phyloP scores from a whole-genome alignment of 1,140 invertebrate species.

The Drosophila melanogaster region DNA sequence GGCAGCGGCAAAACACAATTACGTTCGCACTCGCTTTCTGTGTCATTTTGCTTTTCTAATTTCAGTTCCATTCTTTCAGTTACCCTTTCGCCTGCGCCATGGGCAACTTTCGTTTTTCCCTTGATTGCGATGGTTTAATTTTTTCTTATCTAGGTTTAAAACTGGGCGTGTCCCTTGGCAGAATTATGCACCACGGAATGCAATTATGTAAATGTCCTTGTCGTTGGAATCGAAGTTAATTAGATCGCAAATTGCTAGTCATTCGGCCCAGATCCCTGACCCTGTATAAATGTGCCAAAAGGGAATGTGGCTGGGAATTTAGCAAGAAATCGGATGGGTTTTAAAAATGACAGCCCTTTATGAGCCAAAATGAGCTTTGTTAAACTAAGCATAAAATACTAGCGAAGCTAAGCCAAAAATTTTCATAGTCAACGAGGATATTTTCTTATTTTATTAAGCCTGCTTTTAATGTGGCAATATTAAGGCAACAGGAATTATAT shows the following conservation, averaged over 20 bases:
- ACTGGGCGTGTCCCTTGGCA: slow-evolving; percentile 42
- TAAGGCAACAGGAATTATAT: not conserved
- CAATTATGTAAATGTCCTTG: slow-evolving; percentile 79
- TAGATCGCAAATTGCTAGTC: slow-evolving; percentile 74
- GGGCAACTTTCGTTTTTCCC: slow-evolving; percentile 67
- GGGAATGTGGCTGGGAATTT: slow-evolving; percentile 51
- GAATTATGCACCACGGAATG: slow-evolving; percentile 74
- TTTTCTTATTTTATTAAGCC: not conserved
- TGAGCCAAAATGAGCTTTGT: slow-evolving; percentile 36
- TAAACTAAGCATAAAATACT: slow-evolving; percentile 36
- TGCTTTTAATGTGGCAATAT: not conserved
- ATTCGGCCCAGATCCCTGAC: slow-evolving; percentile 46
- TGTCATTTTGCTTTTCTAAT: slow-evolving; percentile 62
- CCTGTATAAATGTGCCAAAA: slow-evolving; percentile 49
- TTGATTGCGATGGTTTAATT: slow-evolving; percentile 54
- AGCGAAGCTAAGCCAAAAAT: slow-evolving; percentile 2
- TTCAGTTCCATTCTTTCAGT: slow-evolving; percentile 53
- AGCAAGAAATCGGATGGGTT: slow-evolving; percentile 52
- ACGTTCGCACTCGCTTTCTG: slow-evolving; percentile 47
- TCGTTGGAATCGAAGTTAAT: slow-evolving; percentile 76
- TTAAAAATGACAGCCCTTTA: slow-evolving; percentile 61
- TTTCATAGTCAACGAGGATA: not conserved
- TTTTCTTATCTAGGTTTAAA: slow-evolving; percentile 43
- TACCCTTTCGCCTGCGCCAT: slow-evolving; percentile 24
- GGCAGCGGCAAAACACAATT: slow-evolving; percentile 62